These are phyloP conservation scores for Entomobrya multifasciata DNA, from an alignment of 2,888 invertebrate genomes.

Conservation along the genomic window DNA sequence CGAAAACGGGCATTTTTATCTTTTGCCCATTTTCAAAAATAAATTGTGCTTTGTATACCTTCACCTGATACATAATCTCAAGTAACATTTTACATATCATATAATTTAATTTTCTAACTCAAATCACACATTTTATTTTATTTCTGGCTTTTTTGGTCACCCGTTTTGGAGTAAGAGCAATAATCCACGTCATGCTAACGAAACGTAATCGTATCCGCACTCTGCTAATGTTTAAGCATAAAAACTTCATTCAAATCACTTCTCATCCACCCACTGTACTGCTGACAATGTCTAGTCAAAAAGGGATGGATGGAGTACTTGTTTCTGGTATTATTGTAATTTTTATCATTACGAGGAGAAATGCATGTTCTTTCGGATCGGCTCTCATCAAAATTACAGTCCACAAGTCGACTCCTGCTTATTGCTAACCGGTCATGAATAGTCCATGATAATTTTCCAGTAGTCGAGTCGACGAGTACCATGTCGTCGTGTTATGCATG, in stretches of 20 bases:
- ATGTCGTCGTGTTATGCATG: conserved; percentile 40
- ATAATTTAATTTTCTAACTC: neutral
- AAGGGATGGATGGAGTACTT: neutral
- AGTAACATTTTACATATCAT: too few relatives aligned
- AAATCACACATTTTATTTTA: neutral
- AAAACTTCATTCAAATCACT: neutral
- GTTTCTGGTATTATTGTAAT: conserved; percentile 8
- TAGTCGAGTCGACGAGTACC: conserved; percentile 39
- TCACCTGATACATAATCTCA: too few relatives aligned
- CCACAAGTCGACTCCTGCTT: conserved; percentile 42
- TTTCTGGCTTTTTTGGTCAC: conserved; percentile 18
- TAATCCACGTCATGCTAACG: conserved; percentile 11
- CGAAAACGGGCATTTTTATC: conserved; percentile 42
- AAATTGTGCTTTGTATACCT: neutral
- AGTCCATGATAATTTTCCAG: conserved; percentile 61
- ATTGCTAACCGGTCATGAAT: conserved; percentile 63
- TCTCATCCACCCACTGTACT: conserved; percentile 11
- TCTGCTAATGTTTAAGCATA: conserved; percentile 30
- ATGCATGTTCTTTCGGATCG: conserved; percentile 30
- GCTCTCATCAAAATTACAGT: conserved; percentile 53
- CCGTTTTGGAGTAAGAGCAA: conserved; percentile 16
- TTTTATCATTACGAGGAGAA: conserved; percentile 3
- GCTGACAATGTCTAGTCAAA: neutral
- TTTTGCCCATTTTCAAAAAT: conserved; percentile 28
- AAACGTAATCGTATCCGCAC: too few relatives aligned